Percentiles rank a stretch among this genome's conserved stretches.
Evolutionary conservation across 2,797 vertebrate species (phyloP).

Genomic region (Crenichthys baileyi): DNA sequence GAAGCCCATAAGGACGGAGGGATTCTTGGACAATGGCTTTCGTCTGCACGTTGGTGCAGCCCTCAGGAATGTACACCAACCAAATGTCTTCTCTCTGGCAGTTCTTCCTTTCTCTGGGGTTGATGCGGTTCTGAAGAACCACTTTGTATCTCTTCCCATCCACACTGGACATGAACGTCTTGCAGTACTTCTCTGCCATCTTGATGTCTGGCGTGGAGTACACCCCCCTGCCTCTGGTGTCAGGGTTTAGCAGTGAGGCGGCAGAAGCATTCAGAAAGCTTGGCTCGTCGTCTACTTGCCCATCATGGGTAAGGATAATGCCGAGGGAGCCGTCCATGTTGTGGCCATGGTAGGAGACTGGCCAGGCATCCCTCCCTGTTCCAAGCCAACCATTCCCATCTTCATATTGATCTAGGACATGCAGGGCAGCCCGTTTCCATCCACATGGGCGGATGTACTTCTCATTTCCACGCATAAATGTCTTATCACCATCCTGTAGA

Average conservation of each 20-base stretch:
- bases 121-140: constrained; percentile 77
- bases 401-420: constrained; percentile 40
- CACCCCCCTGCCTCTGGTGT: constrained; percentile 50
- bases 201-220: constrained; percentile 65
- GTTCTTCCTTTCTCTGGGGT: constrained; percentile 24
- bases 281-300: not conserved
- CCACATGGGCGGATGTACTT: constrained; percentile 69
- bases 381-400: constrained; percentile 61
- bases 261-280: constrained; percentile 34
- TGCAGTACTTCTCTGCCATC: constrained; percentile 53
- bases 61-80: constrained; percentile 65
- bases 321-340: constrained; percentile 67
- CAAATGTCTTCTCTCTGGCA: constrained; percentile 59
- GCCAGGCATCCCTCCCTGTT: constrained; percentile 59
- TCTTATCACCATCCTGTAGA: constrained; percentile 36
- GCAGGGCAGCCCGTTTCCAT: constrained; percentile 70
- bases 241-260: fast-evolving
- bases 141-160: constrained; percentile 71
- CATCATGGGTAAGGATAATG: constrained; percentile 48
- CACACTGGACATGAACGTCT: constrained; percentile 60
- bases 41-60: constrained; percentile 9
- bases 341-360: constrained; percentile 70
- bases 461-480: constrained; percentile 64
- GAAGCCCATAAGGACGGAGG: constrained; percentile 72
- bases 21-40: constrained; percentile 60